Evolutionary conservation across 2,888 invertebrate species (phyloP), one percentile per base, ranked within the genome.

Genomic region (Helobdella robusta): DNA sequence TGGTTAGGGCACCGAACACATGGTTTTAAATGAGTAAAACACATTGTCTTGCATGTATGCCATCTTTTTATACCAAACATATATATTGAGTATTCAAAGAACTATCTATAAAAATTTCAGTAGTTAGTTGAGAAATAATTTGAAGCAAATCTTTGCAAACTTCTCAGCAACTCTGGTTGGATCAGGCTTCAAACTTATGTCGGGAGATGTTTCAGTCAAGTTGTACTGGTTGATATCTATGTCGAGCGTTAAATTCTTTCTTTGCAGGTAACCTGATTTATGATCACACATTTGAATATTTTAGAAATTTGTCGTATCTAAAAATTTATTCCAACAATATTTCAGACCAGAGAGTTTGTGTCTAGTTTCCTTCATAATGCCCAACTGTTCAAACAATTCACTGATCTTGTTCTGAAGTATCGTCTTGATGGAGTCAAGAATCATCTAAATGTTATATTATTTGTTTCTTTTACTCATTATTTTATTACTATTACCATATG

Each of bases 181-280:
- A 23, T 60, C 50, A 18, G 60, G 59, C 35, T 65, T 65, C 40
- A 65, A 46, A 11, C 60, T 46, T 34, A 65, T 65, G 34, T 36
- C 36, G 3, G 65, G 60, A 0, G 65, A 65, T 25, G 48, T 34
- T 20, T 65, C 65, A 18, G 48, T 60, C 6, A 60, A 48, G 48
- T 65, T 60, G 60, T 65, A 65, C 40, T 65, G 65, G n/a, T 65
- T 60, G 18, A 65, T 60, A 20, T 65, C 65, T n/a, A 59, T 50
- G 36, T 65, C 65, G 6, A 65, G 18, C 36, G 44, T 65, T 23
- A n/a, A 30, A 32, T 23, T 50, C 62, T 62, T 62, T 28, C 46
- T 40, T 30, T 62, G 62, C 8, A 62, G 50, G 44, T 11, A 62
- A 0, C 32, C 20, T 6, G 34, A n/a, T n/a, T n/a, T n/a, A n/a